Evolutionary conservation across 92 coral and sea anemone species (phyloP).

Genomic region (Ricordea florida): DNA sequence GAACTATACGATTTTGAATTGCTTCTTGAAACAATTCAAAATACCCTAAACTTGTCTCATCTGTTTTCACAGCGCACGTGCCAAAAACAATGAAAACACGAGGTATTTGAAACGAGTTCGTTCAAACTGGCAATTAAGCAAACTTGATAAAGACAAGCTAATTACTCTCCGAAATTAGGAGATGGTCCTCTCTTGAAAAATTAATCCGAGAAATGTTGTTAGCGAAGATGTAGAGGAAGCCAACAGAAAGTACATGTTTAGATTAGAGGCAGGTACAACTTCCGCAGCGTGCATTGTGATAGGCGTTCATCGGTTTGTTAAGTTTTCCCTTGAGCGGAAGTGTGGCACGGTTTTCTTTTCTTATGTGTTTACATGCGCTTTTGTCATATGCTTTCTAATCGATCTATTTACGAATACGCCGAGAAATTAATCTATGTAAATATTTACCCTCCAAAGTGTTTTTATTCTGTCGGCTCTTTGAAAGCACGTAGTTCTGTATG

Average conservation of each 20-base stretch:
- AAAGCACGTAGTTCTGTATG: conserved; percentile 50
- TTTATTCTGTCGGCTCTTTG: conserved; percentile 57
- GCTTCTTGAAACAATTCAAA: conserved; percentile 56
- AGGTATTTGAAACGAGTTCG: neutral
- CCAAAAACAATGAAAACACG: conserved; percentile 18
- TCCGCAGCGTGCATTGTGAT: neutral
- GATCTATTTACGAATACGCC: conserved; percentile 48
- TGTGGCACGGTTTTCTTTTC: conserved; percentile 9
- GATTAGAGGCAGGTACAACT: neutral
- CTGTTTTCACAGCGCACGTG: conserved; percentile 76
- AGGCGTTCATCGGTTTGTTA: neutral
- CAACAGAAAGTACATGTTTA: no score
- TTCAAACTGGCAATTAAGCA: conserved; percentile 15
- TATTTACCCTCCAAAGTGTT: conserved; percentile 75
- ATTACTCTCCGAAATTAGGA: conserved; percentile 12
- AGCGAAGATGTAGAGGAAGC: neutral
- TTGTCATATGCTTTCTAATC: conserved; percentile 52
- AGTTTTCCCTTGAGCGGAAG: neutral
- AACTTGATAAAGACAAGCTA: conserved; percentile 57
- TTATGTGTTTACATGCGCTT: conserved; percentile 51
- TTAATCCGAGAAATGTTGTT: neutral
- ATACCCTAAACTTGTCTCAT: conserved; percentile 46
- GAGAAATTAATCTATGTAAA: conserved; percentile 71
- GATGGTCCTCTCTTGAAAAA: neutral
- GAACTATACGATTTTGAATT: conserved; percentile 43